Base-by-base conservation (phyloP, 2,797 vertebrate genomes). In the Spinus pinus region DNA sequence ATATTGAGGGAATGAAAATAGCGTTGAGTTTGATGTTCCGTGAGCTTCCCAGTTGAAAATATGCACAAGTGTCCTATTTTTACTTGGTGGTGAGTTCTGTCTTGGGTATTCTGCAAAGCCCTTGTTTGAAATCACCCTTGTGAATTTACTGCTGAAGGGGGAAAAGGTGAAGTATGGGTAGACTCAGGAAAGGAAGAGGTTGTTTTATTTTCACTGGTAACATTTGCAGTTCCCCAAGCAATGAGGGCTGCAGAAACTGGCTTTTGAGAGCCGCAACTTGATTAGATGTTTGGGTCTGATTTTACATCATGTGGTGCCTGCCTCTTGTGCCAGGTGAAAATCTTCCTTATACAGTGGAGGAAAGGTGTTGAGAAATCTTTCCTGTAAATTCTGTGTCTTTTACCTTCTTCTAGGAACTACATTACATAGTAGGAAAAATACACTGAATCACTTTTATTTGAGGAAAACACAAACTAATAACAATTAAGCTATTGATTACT, bases 141-240 rank as follows among this genome's bases (percentile, higher is more conserved):
- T 72, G 70, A 72, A 81, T 95, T 95, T 93, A 69, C 33, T 79
- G 73, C 75, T 91, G 75, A 80, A 74, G 41, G 46, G 72, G 30
- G 74, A 71, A 50, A 66, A 89, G 25, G 28, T 72, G 35, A 89
- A 80, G 61, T 58, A 25, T 66, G 53, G 53, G 24, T 74, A 51
- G 61, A 53, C 31, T 92, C 51, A 70, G 47, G 71, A 93, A 88
- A 66, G 88, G 49, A 58, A 23, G 50, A 47, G 30, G 66, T 81
- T 66, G 58, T 70, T 94, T 77, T 94, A 47, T 91, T 96, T 90
- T 87, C 47, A 15, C 5, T 23, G 33, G 75, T 81, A 79, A 54
- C 23, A 35, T 79, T 86, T 88, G 33, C 70, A 60, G 81, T 66
- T 91, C 47, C 53, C 88, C 51, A 75, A 51, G 81, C 81, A 89